Conservation (phyloP, 1,140 invertebrate species). For the Hypsibius dujardini region DNA sequence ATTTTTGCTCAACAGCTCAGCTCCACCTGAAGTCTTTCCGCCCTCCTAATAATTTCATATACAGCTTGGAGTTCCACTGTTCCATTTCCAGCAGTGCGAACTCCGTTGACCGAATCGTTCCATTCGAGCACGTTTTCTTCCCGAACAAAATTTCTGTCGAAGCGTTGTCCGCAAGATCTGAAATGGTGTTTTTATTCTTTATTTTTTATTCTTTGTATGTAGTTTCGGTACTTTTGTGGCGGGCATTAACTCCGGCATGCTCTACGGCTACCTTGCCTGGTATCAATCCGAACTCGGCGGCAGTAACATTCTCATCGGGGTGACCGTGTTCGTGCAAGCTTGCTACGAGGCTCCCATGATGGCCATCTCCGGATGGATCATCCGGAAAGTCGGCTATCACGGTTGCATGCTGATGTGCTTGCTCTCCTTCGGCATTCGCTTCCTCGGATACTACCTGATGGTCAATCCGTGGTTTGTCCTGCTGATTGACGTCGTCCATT, state of each 20-base stretch:
- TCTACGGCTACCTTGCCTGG: slow-evolving; percentile 10
- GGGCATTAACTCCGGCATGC: background rate
- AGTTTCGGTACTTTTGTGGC: background rate
- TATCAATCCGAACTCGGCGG: slow-evolving; percentile 16
- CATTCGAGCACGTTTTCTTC: too few species aligned
- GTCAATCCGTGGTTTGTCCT: slow-evolving; percentile 60
- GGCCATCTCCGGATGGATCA: slow-evolving; percentile 35
- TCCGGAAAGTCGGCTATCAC: slow-evolving; percentile 61
- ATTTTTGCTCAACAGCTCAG: too few species aligned
- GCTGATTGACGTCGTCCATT: slow-evolving; percentile 65
- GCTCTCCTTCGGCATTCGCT: slow-evolving; percentile 50
- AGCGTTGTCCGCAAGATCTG: too few species aligned
- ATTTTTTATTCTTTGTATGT: too few species aligned
- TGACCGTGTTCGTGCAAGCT: slow-evolving; percentile 50
- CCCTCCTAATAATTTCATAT: too few species aligned
- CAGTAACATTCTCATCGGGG: slow-evolving; percentile 55
- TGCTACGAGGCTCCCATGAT: slow-evolving; percentile 16
- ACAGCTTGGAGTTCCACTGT: too few species aligned
- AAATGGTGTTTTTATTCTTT: too few species aligned
- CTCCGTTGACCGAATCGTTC: too few species aligned
- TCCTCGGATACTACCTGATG: slow-evolving; percentile 60
- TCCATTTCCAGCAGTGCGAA: too few species aligned
- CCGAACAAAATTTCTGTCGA: too few species aligned
- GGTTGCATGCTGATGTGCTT: slow-evolving; percentile 62
- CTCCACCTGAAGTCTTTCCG: too few species aligned